These are phyloP conservation scores for Drosophila funebris DNA, from an alignment of 1,140 invertebrate genomes.

Conservation along the genomic window DNA sequence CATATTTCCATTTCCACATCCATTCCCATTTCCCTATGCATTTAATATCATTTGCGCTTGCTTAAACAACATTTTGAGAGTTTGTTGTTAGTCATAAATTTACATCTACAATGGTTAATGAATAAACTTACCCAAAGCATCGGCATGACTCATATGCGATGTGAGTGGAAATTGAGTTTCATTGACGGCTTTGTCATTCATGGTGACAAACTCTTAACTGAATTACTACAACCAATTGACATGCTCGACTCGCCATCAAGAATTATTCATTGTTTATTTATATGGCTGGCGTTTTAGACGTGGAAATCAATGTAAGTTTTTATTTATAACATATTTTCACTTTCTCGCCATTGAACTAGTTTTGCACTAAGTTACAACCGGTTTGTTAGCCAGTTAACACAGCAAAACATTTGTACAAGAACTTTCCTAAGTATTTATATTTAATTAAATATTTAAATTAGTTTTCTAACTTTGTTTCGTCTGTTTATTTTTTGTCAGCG, in stretches of 20 bases:
- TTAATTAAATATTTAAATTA: too few relatives aligned
- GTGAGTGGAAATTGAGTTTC: background rate
- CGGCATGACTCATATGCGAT: constrained; percentile 2
- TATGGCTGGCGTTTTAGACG: background rate
- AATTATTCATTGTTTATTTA: constrained; percentile 19
- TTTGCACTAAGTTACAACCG: too few relatives aligned
- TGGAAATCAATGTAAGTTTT: too few relatives aligned
- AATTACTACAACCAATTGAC: background rate
- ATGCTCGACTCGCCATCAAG: constrained; percentile 3
- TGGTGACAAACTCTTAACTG: constrained; percentile 12
- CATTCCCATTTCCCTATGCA: background rate
- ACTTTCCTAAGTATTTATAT: too few relatives aligned
- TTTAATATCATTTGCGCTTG: too few relatives aligned
- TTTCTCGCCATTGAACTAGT: too few relatives aligned
- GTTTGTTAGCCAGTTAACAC: too few relatives aligned
- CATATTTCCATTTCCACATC: background rate
- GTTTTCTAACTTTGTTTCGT: background rate
- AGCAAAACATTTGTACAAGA: too few relatives aligned
- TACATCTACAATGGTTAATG: background rate
- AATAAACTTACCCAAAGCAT: background rate
- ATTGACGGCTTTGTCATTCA: constrained; percentile 2
- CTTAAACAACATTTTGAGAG: constrained; percentile 1
- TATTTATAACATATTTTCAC: too few relatives aligned
- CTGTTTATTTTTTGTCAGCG: background rate
- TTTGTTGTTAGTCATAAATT: background rate